These are phyloP conservation scores for Hydriomena furcata DNA, from an alignment of 2,888 invertebrate genomes.

Conservation along the genomic window DNA sequence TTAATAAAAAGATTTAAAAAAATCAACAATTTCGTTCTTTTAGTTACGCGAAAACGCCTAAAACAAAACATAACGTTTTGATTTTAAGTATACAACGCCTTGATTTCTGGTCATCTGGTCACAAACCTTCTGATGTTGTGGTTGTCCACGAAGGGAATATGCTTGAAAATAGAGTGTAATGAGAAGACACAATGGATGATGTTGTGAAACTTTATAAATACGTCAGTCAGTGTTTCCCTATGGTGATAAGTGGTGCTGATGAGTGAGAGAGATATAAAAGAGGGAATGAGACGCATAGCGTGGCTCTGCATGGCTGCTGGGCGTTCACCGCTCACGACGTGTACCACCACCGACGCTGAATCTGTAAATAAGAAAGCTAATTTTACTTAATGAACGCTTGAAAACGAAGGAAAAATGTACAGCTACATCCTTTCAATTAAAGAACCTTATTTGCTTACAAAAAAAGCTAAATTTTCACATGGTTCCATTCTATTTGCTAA, in stretches of 20 bases:
- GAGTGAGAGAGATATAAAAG: constrained; percentile 23
- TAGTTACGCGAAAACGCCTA: constrained; percentile 14
- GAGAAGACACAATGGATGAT: constrained; percentile 40
- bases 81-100: constrained; percentile 16
- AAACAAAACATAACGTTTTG: constrained; percentile 6
- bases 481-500: too few relatives aligned
- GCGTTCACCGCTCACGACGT: constrained; percentile 90
- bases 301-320: constrained; percentile 85
- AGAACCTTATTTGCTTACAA: too few relatives aligned
- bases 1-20: constrained; percentile 23
- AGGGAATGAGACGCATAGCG: constrained; percentile 49
- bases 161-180: constrained; percentile 36
- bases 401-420: too few relatives aligned
- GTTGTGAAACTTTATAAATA: constrained; percentile 38
- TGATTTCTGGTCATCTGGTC: constrained; percentile 63
- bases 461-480: too few relatives aligned
- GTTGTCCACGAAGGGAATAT: constrained; percentile 43
- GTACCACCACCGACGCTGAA: constrained; percentile 91
- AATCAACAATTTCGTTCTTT: constrained; percentile 71
- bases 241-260: constrained; percentile 26
- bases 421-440: too few relatives aligned
- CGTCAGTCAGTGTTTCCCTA: constrained; percentile 33
- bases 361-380: constrained; percentile 70
- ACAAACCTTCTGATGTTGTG: constrained; percentile 49
- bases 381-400: too few relatives aligned